Conservation (phyloP, 2,797 vertebrate species). For the Octomys mimax region DNA sequence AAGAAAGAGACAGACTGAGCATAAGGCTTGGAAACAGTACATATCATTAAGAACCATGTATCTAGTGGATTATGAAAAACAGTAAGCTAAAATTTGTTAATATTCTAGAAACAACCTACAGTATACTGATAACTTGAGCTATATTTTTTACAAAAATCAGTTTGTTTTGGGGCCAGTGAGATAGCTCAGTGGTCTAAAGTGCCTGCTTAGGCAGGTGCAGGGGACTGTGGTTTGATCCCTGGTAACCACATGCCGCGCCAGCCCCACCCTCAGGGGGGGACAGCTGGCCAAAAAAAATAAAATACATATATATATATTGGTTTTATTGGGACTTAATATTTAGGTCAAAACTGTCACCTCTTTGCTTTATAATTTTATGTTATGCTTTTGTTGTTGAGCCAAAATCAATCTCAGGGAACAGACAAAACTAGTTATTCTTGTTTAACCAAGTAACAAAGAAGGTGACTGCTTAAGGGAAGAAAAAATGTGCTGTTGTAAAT, state of each 20-base stretch:
- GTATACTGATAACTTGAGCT: background rate
- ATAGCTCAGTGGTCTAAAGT: no score
- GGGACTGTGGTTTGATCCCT: no score
- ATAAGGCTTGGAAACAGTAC: background rate
- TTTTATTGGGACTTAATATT: no score
- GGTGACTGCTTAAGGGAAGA: background rate
- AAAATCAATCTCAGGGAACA: background rate
- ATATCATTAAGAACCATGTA: background rate
- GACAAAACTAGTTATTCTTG: slow-evolving; percentile 51
- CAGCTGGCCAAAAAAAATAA: no score
- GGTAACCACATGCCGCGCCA: no score
- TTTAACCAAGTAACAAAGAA: slow-evolving; percentile 38
- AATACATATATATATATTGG: no score
- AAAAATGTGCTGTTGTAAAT: background rate
- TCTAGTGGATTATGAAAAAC: background rate
- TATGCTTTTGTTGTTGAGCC: slow-evolving; percentile 44
- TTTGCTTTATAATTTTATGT: background rate
- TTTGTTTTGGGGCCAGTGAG: background rate
- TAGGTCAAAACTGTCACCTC: no score
- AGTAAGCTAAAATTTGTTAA: background rate
- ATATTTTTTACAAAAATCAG: background rate
- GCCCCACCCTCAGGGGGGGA: no score
- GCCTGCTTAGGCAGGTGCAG: no score
- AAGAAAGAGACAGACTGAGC: background rate
- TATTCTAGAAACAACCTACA: slow-evolving; percentile 34